Evolutionary conservation across 2,797 vertebrate species (phyloP), one percentile per base, ranked within the genome.

Genomic region (Danio tinwini): DNA sequence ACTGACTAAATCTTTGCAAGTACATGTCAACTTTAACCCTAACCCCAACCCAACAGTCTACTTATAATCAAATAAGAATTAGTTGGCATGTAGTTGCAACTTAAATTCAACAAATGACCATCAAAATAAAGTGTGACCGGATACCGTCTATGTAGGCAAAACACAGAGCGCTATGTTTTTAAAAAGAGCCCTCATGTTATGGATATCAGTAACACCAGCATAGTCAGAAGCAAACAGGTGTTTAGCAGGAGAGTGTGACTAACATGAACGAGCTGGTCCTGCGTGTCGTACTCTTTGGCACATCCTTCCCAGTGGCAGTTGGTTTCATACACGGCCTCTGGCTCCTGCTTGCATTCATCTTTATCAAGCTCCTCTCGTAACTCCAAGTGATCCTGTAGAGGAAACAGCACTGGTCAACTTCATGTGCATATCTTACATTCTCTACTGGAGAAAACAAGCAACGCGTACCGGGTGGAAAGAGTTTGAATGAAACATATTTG

Each of bases 231-330:
- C 29, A 52, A 63, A 50, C n/a, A 49, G 29, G 17, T 68, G 39
- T 42, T 67, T 3, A 40, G 17, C 5, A 55, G 14, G 73, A 13
- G 6, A 63, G 37, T 9, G 12, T 50, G 13, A 85, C 98, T 97
- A 90, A 99, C 98, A 37, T 98, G 97, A 70, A 99, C 98, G 0
- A 99, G 96, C 82, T 99, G 98, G 74, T 99, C 98, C 91, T 99
- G 98, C 44, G 96, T 98, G 91, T 98, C 97, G 0, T 96, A 97
- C 90, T 99, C 98, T 91, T 96, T 97, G 85, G 88, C 88, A 81
- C 98, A 99, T 85, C 94, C 95, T 84, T 97, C 98, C 98, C 98
- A 99, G 91, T 97, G 97, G 88, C 98, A 99, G 90, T 96, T 97
- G 37, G 98, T 99, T 91, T 99, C 97, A 7, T 99, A 99, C 84